Base-by-base conservation (phyloP, 2,797 vertebrate genomes). In the Clarias platycephalus region DNA sequence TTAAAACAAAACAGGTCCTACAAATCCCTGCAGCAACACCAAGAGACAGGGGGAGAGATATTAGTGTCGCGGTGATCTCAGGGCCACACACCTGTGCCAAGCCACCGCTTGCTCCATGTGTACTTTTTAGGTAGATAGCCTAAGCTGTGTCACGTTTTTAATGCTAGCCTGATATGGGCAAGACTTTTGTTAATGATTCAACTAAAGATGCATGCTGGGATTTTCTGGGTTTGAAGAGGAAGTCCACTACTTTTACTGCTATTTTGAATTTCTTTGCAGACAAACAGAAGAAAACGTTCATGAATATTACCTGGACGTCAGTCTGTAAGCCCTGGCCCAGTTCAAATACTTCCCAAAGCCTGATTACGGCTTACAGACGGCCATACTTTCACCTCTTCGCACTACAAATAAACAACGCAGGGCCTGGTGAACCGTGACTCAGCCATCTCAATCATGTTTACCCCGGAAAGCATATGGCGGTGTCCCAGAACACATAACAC, bases 1-100 rank as follows among this genome's bases (percentile, higher is more conserved):
- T 89, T 87, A 70, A 86, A 89, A 86, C 86, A 86, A 89, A 89
- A 81, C 88, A 82, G 88, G 53, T 78, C 81, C 13, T 53, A 40
- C 67, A 81, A 34, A 86, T 85, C 80, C 79, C 79, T 67, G 28
- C 83, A 84, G 78, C 15, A 62, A 83, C 81, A 66, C 74, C 0
- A 16, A 60, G 75, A 60, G 55, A 37, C 58, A 22, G 57, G 28
- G 83, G 70, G 60, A 81, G 66, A 85, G 81, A 85, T 78, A 62
- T 78, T 78, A 78, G 12, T n/a, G 75, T 78, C 75, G 24, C 13
- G 5, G 75, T 78, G 75, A 78, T 82, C 84, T 44, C 74, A 82
- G 37, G 53, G 37, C 55, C 31, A 40, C 84, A 74, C 68, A 64
- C 75, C 68, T 74, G 34, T 74, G 68, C n/a, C n/a, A 44, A 66